phyloP scores from a whole-genome alignment of 2,888 invertebrate species.

The Coleophora deauratella region DNA sequence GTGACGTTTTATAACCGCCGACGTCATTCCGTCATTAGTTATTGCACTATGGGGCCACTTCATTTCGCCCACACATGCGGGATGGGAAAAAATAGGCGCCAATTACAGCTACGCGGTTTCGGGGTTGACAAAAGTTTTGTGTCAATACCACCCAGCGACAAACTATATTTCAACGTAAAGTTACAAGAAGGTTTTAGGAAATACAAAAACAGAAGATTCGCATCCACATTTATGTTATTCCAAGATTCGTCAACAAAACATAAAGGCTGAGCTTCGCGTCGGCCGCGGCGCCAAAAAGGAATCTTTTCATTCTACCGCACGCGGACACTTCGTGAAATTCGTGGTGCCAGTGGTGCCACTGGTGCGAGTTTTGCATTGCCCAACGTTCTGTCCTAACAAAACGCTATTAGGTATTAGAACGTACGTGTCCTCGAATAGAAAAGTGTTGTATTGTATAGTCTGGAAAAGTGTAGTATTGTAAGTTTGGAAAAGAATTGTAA shows the following conservation, averaged over 20 bases:
- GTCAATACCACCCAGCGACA: no score
- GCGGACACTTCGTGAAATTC: background rate
- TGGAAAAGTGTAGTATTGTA: no score
- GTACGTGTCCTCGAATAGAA: constrained; percentile 10
- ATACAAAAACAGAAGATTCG: no score
- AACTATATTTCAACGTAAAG: no score
- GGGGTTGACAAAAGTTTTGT: no score
- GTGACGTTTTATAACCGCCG: constrained; percentile 54
- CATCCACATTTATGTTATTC: no score
- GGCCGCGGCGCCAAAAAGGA: background rate
- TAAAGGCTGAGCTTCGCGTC: no score
- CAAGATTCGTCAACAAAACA: no score
- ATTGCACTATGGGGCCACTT: constrained; percentile 49
- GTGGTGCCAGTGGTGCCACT: no score
- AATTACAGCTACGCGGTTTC: constrained; percentile 11
- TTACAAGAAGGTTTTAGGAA: no score
- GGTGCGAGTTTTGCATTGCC: constrained; percentile 45
- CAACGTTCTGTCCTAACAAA: constrained; percentile 40
- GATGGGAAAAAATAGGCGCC: constrained; percentile 45
- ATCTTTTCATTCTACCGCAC: background rate
- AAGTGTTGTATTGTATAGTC: no score
- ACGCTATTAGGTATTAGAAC: constrained; percentile 62
- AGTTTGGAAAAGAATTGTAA: no score
- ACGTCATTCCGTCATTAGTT: constrained; percentile 62
- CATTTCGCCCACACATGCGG: constrained; percentile 54